These are phyloP conservation scores for Cepphus grylle DNA, from an alignment of 2,113 vertebrate genomes.

Conservation along the genomic window DNA sequence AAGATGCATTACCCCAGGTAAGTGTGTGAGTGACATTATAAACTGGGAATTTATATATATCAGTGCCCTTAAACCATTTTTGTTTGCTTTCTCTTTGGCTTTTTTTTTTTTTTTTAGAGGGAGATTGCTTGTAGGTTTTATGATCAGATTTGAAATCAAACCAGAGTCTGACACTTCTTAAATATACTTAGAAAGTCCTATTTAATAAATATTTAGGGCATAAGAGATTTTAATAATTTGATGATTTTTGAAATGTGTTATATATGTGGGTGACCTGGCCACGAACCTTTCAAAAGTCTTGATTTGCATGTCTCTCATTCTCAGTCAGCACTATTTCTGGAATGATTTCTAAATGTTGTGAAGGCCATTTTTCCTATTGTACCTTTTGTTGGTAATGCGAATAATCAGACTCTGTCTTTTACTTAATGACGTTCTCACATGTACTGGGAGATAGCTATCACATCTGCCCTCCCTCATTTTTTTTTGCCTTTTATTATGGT, in stretches of 20 bases:
- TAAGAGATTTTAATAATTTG: neutral
- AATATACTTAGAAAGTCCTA: neutral
- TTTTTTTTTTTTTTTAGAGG: neutral
- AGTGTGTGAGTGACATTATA: neutral
- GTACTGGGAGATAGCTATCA: neutral
- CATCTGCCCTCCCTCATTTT: neutral
- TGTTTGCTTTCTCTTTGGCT: neutral
- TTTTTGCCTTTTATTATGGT: neutral
- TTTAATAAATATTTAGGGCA: neutral
- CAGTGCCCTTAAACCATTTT: neutral
- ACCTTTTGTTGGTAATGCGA: neutral
- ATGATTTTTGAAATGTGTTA: neutral
- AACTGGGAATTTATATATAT: neutral
- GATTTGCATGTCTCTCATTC: neutral
- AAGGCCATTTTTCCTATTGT: neutral
- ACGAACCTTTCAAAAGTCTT: neutral
- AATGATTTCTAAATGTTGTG: neutral
- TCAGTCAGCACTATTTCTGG: neutral
- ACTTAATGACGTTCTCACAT: neutral
- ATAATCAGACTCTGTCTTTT: neutral
- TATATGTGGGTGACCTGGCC: neutral
- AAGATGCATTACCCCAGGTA: neutral
- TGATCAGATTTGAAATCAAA: neutral
- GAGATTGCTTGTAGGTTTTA: neutral
- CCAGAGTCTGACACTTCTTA: neutral